Evolutionary conservation across 2,888 invertebrate species (phyloP).

Genomic region (Tribolium freemani): DNA sequence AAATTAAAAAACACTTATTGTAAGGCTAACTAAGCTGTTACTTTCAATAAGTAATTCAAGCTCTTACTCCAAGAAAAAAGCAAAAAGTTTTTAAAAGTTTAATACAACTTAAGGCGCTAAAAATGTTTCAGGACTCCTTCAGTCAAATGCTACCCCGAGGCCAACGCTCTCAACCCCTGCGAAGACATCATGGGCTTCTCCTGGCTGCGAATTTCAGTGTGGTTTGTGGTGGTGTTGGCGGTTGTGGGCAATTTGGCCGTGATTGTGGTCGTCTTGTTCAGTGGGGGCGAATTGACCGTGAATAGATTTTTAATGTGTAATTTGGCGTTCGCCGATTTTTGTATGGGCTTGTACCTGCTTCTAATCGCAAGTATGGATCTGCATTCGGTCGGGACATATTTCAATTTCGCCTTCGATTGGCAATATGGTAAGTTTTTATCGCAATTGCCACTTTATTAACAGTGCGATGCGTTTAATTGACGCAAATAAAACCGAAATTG

Average conservation of each 20-base stretch:
- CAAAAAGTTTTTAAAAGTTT: too few species aligned
- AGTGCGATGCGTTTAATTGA: too few species aligned
- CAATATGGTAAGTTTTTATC: conserved; percentile 74
- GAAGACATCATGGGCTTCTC: conserved; percentile 90
- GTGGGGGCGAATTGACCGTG: conserved; percentile 73
- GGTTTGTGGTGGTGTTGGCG: conserved; percentile 87
- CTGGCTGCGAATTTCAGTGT: conserved; percentile 85
- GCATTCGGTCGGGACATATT: conserved; percentile 87
- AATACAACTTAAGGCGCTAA: too few species aligned
- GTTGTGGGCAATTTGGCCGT: conserved; percentile 89
- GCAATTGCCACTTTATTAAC: too few species aligned
- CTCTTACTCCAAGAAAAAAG: too few species aligned
- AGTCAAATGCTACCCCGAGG: conserved; percentile 79
- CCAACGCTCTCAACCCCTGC: conserved; percentile 89
- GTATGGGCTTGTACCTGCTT: conserved; percentile 87
- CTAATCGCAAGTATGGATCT: conserved; percentile 88
- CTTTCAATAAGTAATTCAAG: too few species aligned
- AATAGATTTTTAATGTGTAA: conserved; percentile 85
- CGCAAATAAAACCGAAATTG: too few species aligned
- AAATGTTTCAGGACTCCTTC: conserved; percentile 64
- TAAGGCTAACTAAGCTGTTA: too few species aligned
- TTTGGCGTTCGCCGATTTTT: conserved; percentile 89
- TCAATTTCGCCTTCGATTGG: conserved; percentile 93
- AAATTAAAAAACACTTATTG: too few species aligned
- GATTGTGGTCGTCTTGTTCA: conserved; percentile 80